phyloP scores from a whole-genome alignment of 2,113 vertebrate genomes.

The Orthonyx spaldingii region DNA sequence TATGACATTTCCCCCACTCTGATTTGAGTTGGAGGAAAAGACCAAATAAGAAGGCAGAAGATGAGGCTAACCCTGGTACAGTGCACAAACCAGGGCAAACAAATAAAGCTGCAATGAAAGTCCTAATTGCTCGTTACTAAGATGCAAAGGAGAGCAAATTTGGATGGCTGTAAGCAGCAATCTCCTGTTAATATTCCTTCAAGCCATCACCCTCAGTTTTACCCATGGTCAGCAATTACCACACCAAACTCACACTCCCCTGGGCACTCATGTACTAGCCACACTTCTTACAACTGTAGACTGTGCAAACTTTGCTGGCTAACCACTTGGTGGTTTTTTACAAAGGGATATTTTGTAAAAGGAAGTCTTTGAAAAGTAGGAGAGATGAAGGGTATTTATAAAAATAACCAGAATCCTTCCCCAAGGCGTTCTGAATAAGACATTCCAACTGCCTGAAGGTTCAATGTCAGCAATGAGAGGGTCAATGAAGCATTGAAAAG shows the following conservation, averaged over 20 bases:
- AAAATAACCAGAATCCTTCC: constrained; percentile 25
- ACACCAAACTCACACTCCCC: background rate
- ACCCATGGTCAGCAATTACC: background rate
- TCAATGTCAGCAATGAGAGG: background rate
- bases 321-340: background rate
- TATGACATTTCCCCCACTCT: background rate
- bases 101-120: background rate
- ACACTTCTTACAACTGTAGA: background rate
- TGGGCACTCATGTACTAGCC: background rate
- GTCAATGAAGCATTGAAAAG: background rate
- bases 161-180: background rate
- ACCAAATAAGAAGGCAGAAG: background rate
- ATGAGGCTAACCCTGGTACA: background rate
- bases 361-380: background rate
- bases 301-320: background rate
- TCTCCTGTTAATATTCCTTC: background rate
- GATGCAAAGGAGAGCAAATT: background rate
- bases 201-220: background rate
- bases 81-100: background rate
- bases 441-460: background rate
- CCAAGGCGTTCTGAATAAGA: background rate
- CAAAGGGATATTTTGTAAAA: background rate
- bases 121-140: background rate
- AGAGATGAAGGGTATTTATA: constrained; percentile 47
- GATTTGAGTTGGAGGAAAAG: background rate